Evolutionary conservation across 2,888 invertebrate species (phyloP).

Genomic region (Dynastes grantii): DNA sequence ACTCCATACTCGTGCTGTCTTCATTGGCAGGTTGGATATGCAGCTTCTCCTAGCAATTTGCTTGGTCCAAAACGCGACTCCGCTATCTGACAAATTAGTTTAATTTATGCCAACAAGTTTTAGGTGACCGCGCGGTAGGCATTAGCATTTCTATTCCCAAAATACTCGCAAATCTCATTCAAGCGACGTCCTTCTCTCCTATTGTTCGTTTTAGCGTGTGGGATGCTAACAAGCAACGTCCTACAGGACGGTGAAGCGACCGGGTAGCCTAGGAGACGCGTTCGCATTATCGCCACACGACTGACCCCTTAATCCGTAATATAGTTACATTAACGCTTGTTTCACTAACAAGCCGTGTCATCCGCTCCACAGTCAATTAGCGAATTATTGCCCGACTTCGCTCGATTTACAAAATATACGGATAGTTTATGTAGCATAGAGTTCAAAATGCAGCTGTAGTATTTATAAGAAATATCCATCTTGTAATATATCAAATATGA

Average conservation of each 20-base stretch:
- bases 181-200: conserved; percentile 48
- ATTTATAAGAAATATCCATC: too few relatives aligned
- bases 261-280: neutral
- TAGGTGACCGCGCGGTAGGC: conserved; percentile 46
- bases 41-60: neutral
- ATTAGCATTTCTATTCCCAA: conserved; percentile 57
- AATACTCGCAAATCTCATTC: conserved; percentile 56
- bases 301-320: conserved; percentile 53
- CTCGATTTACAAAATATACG: conserved; percentile 10
- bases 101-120: conserved; percentile 48
- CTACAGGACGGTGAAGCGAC: neutral
- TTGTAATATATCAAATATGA: too few relatives aligned
- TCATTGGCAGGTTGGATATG: too few relatives aligned
- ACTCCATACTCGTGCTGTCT: too few relatives aligned
- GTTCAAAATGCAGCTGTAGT: too few relatives aligned
- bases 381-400: conserved; percentile 24
- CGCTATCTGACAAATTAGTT: conserved; percentile 46
- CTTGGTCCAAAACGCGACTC: conserved; percentile 13
- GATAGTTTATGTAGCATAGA: neutral
- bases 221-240: neutral
- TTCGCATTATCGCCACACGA: conserved; percentile 48
- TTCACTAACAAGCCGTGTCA: conserved; percentile 27
- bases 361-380: conserved; percentile 23
- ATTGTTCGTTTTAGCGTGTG: conserved; percentile 53
- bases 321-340: conserved; percentile 40